A percentile compares a stretch with the other conserved stretches of the same genome.
These are phyloP conservation scores for Rotaria macrura DNA, from an alignment of 2,888 invertebrate genomes.

Conservation along the genomic window DNA sequence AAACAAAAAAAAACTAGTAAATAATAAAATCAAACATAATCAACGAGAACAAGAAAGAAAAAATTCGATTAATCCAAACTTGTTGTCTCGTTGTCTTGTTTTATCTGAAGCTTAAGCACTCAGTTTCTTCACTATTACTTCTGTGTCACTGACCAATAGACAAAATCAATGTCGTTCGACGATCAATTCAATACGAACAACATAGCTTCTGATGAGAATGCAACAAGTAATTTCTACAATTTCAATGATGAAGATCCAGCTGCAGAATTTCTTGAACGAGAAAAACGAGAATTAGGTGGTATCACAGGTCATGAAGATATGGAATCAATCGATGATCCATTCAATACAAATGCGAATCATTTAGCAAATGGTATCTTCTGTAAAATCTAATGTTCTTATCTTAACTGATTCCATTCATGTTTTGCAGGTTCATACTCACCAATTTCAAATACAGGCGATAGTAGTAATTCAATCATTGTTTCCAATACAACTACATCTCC, in stretches of 20 bases:
- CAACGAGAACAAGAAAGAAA: not conserved
- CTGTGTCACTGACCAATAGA: too few species aligned
- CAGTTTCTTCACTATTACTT: not conserved
- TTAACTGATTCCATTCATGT: too few species aligned
- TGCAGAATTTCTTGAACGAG: conserved; percentile 31
- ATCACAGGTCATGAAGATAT: conserved; percentile 13
- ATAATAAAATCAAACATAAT: not conserved
- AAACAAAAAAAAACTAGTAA: not conserved
- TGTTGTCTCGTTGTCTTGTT: not conserved
- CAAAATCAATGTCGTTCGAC: not conserved
- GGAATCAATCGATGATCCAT: not conserved
- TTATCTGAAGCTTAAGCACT: not conserved
- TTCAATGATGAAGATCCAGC: conserved; percentile 27
- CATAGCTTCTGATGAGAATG: not conserved
- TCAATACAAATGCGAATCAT: not conserved
- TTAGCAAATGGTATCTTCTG: not conserved
- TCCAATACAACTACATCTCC: not conserved
- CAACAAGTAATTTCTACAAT: not conserved
- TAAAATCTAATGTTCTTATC: not conserved
- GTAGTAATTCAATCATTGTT: not conserved
- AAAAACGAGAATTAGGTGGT: conserved; percentile 29
- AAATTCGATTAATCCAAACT: not conserved
- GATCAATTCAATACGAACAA: not conserved
- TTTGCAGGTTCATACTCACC: not conserved
- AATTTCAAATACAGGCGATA: not conserved